Base-by-base conservation (phyloP, 1,140 invertebrate species). In the Coelopa frigida region DNA sequence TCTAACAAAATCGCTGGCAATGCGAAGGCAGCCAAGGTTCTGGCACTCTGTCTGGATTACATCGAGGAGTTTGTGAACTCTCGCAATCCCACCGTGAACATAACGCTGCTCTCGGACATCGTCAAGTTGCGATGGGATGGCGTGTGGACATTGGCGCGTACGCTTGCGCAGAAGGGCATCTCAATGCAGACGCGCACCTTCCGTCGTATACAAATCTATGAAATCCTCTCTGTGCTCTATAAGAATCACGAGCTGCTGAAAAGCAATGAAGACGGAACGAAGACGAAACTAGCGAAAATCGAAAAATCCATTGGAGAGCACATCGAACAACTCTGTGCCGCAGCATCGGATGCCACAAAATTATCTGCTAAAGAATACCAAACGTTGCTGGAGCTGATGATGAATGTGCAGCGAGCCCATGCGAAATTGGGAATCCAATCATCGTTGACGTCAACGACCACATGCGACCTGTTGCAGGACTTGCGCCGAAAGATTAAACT, bases 151-250 rank as follows among this genome's bases (percentile, higher is more conserved):
- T 20, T 57, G 14, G 50, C 45, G 5, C 38, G 23, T 8, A 11
- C 29, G 11, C 17, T 57, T 11, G 35, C 50, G 1, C 12, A 44
- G 17, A 23, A 46, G 4, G 46, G 50, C 22, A 78, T 80, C 39
- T 67, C 72, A 14, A 49, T 57, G 12, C 59, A 62, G 10, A 66
- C 78, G 3, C 67, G 76, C 46, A 70, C 72, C 4, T 80, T 75
- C 46, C 61, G 75, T 27, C 67, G 73, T 51, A 68, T 61, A 39
- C 77, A 80, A 59, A 75, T 74, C 3, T 43, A 78, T 1, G 75
- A 79, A 50, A 61, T 80, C 35, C 52, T 80, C 24, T 58, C 54
- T 24, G 52, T 65, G 24, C 76, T 80, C 44, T 80, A 76, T 50
- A 63, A 57, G 12, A 81, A 80, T 46, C 39, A 50, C 33, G 44